Evolutionary conservation across 2,888 invertebrate genomes (phyloP), one percentile per base, ranked within the genome.

Genomic region (Leptinotarsa juncta): DNA sequence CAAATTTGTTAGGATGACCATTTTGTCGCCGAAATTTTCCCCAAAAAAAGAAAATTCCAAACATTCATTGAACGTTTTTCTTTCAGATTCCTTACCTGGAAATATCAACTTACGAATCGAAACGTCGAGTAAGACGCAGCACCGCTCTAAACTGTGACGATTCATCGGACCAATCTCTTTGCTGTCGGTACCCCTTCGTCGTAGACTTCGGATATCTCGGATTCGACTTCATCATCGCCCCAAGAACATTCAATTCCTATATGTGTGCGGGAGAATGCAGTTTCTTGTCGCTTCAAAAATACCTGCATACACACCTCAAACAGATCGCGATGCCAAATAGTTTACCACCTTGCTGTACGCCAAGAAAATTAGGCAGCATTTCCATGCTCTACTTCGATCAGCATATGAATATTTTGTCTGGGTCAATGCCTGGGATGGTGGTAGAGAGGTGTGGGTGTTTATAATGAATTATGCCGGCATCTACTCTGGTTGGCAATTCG

Each of bases 151-250:
- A 95, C 86, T 97, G 97, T 89, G 93, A 94, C 73, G 96, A 96
- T 82, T 91, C 92, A 55, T 84, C 83, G 78, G 85, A 93, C 81
- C 96, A 97, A 84, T 91, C 93, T 48, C 91, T 96, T 65, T 99
- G 99, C 89, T 99, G 99, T 86, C 93, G 98, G 4, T 97, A 97
- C 88, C 97, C 97, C 0, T 90, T 98, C 62, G 93, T 93, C 16
- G 96, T 99, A 18, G 96, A 98, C 89, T 99, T 99, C 87, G 95
- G 95, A 82, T 93, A 94, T 85, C 97, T 98, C 86, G 97, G 97
- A 42, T 98, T 98, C 97, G 96, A 98, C 86, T 99, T 97, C 94
- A 96, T 99, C 83, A 96, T 99, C 75, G 97, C 97, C 0, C 99
- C 99, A 0, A 96, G 96, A 84, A 91, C 93, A 76, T 99, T 98